phyloP scores from a whole-genome alignment of 2,888 invertebrate genomes.

The Synergus gifuensis region DNA sequence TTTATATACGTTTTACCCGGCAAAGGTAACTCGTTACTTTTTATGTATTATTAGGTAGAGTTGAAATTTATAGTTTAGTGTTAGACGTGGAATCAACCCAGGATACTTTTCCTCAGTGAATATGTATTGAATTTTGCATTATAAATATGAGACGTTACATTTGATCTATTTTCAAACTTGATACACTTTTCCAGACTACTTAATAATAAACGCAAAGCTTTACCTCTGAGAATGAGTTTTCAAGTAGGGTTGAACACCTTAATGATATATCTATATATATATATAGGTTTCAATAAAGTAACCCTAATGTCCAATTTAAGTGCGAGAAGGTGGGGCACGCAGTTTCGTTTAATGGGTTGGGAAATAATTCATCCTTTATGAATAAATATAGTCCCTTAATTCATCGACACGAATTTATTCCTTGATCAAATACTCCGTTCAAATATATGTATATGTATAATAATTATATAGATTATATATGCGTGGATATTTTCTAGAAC shows the following conservation, averaged over 20 bases:
- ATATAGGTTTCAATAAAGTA: not conserved
- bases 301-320: slow-evolving; percentile 16
- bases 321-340: not conserved
- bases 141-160: not conserved
- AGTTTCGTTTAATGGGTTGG: not conserved
- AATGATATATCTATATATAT: not conserved
- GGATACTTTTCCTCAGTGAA: not conserved
- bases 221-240: not conserved
- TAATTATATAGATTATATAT: too few species aligned
- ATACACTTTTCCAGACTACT: not conserved
- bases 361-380: not conserved
- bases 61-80: not conserved
- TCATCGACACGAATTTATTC: slow-evolving; percentile 34
- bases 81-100: not conserved
- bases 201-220: not conserved
- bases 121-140: not conserved
- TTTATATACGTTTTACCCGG: not conserved
- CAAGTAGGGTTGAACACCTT: not conserved
- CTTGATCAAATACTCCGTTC: not conserved
- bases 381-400: not conserved
- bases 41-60: not conserved
- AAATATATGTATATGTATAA: not conserved
- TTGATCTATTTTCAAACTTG: not conserved
- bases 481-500: too few species aligned
- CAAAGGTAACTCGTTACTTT: not conserved